Base-by-base conservation (phyloP, 2,113 vertebrate genomes). In the Lagopus leucura region DNA sequence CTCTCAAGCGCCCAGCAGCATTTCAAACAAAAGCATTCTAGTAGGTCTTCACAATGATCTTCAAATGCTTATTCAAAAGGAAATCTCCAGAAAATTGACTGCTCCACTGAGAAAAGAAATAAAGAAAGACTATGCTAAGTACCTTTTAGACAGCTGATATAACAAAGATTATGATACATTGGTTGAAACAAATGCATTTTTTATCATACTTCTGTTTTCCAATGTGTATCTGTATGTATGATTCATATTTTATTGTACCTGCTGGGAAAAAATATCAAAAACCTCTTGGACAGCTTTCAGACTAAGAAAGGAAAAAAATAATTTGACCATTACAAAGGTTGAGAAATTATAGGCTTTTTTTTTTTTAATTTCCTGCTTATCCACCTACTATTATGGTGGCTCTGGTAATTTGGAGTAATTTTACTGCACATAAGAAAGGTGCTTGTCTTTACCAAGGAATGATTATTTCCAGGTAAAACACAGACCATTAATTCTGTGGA, bases 131-230 rank as follows among this genome's bases (percentile, higher is more conserved):
- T 76, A 82, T 91, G 70, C 73, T 85, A 80, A 80, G 50, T 42
- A 71, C 11, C 54, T 89, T 92, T 67, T 64, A 88, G 91, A 74
- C 60, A 77, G 47, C 40, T 61, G 50, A 71, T 89, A 77, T 60
- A 40, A 74, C 86, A 88, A 88, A 85, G 24, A 74, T 83, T 82
- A 71, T 57, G 24, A 55, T 67, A 32, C 15, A 34, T 13, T 57
- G n/a, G 70, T 63, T 90, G 57, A 92, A 92, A 95, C 87, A 85
- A 93, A 89, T 91, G 78, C 42, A 77, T 20, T 87, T 87, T 93
- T 79, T 87, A 82, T 87, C 54, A 71, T 34, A 45, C 17, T 85
- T 63, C 24, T 73, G 8, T 82, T 88, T 92, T 58, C 60, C 42
- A 67, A 1, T 67, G 22, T 89, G 70, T 82, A 82, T 64, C 64